These are phyloP conservation scores for Gambelia wislizenii DNA, from an alignment of 2,797 vertebrate species.

Conservation along the genomic window DNA sequence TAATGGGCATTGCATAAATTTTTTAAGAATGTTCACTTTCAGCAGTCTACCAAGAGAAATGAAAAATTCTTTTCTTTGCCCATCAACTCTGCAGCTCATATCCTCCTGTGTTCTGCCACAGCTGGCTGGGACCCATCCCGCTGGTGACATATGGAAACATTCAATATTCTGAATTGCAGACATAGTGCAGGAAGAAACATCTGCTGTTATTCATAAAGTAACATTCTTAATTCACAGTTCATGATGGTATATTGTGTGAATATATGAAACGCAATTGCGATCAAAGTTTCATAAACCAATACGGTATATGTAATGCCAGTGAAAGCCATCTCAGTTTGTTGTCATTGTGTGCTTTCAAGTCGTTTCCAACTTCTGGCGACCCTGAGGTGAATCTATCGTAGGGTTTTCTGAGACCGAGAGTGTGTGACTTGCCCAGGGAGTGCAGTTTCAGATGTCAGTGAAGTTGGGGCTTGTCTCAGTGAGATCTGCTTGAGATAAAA, in stretches of 20 bases:
- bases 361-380: no score
- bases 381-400: no score
- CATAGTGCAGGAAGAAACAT: not conserved
- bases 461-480: not conserved
- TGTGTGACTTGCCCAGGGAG: no score
- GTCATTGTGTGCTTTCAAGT: no score
- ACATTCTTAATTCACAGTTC: not conserved
- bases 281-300: not conserved
- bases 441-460: not conserved
- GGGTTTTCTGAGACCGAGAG: no score
- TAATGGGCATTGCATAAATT: not conserved
- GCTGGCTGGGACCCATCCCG: no score
- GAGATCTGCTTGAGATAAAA: not conserved
- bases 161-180: not conserved
- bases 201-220: not conserved
- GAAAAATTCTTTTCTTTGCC: slow-evolving; percentile 10
- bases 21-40: slow-evolving; percentile 38
- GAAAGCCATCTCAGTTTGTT: not conserved
- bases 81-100: not conserved
- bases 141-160: no score
- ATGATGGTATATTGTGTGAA: no score
- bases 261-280: not conserved
- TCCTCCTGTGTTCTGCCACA: slow-evolving; percentile 3
- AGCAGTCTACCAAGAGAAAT: slow-evolving; percentile 15
- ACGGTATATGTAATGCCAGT: not conserved